These are phyloP conservation scores for Adelosebastes latens DNA, from an alignment of 2,797 vertebrate genomes.

Conservation along the genomic window DNA sequence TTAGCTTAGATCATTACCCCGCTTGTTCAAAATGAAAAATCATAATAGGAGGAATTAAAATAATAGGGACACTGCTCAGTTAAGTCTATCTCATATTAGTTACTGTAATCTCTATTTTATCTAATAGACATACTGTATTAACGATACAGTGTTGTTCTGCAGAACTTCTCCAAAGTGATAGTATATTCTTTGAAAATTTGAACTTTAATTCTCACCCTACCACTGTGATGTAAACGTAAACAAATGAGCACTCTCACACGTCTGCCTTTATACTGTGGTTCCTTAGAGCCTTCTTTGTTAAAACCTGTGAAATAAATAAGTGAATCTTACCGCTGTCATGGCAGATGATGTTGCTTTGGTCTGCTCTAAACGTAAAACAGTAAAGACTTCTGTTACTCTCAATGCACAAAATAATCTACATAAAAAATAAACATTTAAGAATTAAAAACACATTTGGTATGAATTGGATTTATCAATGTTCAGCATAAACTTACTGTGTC, in stretches of 20 bases:
- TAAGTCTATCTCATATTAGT: not conserved
- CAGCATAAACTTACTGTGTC: conserved; percentile 21
- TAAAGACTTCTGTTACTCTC: not conserved
- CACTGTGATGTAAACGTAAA: rapidly evolving
- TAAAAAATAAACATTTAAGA: not conserved
- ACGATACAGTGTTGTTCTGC: not conserved
- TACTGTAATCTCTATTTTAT: not conserved
- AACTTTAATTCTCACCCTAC: not conserved
- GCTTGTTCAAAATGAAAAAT: not conserved
- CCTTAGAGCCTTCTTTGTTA: not conserved
- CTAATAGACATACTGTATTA: not conserved
- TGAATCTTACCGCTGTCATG: conserved; percentile 7
- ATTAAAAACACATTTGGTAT: not conserved
- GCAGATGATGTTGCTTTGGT: not conserved
- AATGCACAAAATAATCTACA: not conserved
- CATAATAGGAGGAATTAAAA: not conserved
- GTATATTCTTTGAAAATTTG: not conserved
- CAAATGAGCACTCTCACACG: not conserved
- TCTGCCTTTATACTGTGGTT: not conserved
- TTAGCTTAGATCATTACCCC: not conserved
- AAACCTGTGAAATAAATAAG: not conserved
- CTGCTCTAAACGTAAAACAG: conserved; percentile 25
- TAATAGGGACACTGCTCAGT: not conserved
- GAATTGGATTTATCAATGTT: not conserved
- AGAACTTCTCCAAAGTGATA: not conserved